Evolutionary conservation across 2,888 invertebrate genomes (phyloP).

Genomic region (Ichneumoninae sp.): DNA sequence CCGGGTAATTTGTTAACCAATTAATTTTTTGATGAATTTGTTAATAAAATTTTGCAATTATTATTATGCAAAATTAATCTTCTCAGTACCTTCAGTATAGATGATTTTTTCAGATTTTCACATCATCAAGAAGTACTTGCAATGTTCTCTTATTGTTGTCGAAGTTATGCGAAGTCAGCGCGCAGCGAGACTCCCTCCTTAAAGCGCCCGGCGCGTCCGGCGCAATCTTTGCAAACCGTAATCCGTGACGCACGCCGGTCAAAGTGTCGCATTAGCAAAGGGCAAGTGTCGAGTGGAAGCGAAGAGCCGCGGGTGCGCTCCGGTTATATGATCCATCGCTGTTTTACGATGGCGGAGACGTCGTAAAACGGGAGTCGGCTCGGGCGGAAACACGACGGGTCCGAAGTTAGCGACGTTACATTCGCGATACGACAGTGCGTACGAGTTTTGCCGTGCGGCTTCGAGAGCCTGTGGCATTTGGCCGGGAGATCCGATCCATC

Average conservation of each 20-base stretch:
- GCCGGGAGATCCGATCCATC: constrained; percentile 55
- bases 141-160: no score
- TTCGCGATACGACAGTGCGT: constrained; percentile 24
- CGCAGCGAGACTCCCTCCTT: no score
- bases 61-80: no score
- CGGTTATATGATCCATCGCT: constrained; percentile 33
- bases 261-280: constrained; percentile 65
- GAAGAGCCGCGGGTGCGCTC: neutral
- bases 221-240: constrained; percentile 34
- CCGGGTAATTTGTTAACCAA: no score
- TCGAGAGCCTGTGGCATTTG: constrained; percentile 69
- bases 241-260: constrained; percentile 52
- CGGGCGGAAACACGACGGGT: neutral
- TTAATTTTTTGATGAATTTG: no score
- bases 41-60: no score
- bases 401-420: neutral
- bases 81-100: no score
- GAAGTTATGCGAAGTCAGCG: no score
- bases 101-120: no score
- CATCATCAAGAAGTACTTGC: no score
- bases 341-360: constrained; percentile 61
- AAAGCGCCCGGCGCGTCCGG: neutral
- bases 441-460: constrained; percentile 57
- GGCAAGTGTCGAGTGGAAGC: neutral
- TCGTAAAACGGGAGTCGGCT: constrained; percentile 41